These are phyloP conservation scores for Suillia variegata DNA, from an alignment of 2,888 invertebrate species.

Conservation along the genomic window DNA sequence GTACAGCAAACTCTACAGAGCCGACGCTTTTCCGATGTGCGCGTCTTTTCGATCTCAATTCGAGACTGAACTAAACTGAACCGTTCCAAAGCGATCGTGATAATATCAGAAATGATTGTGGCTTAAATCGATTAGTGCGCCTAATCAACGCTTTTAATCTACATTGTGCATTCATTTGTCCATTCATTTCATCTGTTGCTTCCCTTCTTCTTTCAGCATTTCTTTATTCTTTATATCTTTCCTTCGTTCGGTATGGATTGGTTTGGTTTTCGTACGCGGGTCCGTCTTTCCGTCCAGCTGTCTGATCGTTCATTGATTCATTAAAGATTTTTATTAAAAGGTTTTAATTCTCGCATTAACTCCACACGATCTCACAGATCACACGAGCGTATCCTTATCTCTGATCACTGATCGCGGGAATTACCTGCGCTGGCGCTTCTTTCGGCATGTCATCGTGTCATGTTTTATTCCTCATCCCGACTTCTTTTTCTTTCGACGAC, in stretches of 20 bases:
- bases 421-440: slow-evolving; percentile 43
- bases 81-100: neutral
- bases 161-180: slow-evolving; percentile 37
- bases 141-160: slow-evolving; percentile 55
- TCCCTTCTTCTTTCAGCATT: slow-evolving; percentile 19
- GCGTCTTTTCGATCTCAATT: too few relatives aligned
- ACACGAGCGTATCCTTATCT: slow-evolving; percentile 31
- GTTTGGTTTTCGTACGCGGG: too few relatives aligned
- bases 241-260: too few relatives aligned
- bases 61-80: too few relatives aligned
- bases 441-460: slow-evolving; percentile 57
- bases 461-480: slow-evolving; percentile 48
- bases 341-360: slow-evolving; percentile 58
- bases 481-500: slow-evolving; percentile 47
- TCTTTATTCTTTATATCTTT: too few relatives aligned
- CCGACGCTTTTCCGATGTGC: too few relatives aligned
- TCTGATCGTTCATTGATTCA: slow-evolving; percentile 45
- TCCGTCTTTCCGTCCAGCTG: neutral
- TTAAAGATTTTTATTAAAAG: slow-evolving; percentile 57
- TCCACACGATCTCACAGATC: slow-evolving; percentile 54
- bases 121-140: slow-evolving; percentile 58
- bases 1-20: too few relatives aligned
- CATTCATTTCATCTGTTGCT: slow-evolving; percentile 8
- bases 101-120: slow-evolving; percentile 45
- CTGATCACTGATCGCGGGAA: neutral